These are phyloP conservation scores for Oncorhynchus gorbuscha DNA, from an alignment of 2,113 vertebrate species.

Conservation along the genomic window DNA sequence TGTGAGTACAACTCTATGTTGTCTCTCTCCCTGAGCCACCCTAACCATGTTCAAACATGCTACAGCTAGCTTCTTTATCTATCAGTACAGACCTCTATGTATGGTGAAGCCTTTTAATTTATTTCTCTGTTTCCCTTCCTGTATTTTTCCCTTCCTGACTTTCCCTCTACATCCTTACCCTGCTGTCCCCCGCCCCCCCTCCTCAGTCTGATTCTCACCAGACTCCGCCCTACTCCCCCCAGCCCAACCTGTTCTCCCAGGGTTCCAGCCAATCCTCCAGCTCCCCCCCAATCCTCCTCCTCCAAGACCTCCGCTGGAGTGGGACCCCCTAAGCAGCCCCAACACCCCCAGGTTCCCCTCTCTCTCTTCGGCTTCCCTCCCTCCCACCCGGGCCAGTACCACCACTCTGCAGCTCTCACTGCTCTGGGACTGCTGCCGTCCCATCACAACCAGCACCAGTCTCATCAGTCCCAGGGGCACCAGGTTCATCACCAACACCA, in stretches of 20 bases:
- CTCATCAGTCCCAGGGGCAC: constrained; percentile 65
- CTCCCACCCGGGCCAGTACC: constrained; percentile 86
- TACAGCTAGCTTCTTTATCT: neutral
- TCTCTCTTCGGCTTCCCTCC: constrained; percentile 88
- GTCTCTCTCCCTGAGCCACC: neutral
- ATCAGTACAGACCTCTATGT: too few species aligned
- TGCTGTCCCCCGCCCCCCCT: neutral
- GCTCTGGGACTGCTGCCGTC: constrained; percentile 86
- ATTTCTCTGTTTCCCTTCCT: too few species aligned
- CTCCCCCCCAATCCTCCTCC: constrained; percentile 78
- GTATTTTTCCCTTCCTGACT: too few species aligned
- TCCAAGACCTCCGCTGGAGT: constrained; percentile 69
- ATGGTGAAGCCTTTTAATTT: too few species aligned
- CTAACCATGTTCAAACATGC: neutral
- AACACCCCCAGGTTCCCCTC: constrained; percentile 82
- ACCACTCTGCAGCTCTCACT: constrained; percentile 79
- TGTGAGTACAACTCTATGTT: constrained; percentile 75
- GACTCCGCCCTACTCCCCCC: constrained; percentile 88
- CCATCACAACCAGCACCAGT: constrained; percentile 75
- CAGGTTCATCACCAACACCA: constrained; percentile 71
- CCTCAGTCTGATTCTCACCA: constrained; percentile 90
- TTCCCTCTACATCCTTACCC: too few species aligned
- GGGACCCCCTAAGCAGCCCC: constrained; percentile 51
- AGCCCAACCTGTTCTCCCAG: constrained; percentile 82
- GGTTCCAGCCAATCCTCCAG: constrained; percentile 80